Base-by-base conservation (phyloP, 2,888 invertebrate genomes). In the Allygus modestus region DNA sequence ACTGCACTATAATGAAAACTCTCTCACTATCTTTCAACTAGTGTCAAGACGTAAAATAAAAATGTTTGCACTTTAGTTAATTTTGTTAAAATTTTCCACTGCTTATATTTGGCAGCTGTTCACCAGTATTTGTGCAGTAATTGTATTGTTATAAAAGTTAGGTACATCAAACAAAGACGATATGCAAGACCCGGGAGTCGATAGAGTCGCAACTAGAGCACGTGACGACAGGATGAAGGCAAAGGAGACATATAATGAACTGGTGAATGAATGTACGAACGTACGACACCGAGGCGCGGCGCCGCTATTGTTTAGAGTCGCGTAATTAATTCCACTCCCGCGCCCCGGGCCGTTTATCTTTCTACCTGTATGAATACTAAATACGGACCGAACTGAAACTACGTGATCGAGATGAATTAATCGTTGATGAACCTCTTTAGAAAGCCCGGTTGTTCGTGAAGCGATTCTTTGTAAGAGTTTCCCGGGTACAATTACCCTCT, bases 351-450 rank as follows among this genome's bases (percentile, higher is more conserved):
- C 77, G 77, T 77, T 77, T 77, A 51, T 77, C 43, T 77, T 71
- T 46, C 46, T 51, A 77, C 77, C 77, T 77, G 77, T 46, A 77
- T 77, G 77, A 77, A 77, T 77, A 77, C 77, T 77, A 77, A 77
- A 77, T 51, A 77, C 77, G 15, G n/a, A 0, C 71, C 69, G 69
- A 69, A 33, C 69, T 69, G 28, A n/a, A 20, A 58, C 58, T 58
- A 58, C 58, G 58, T 58, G 65, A 65, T 65, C 65, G 28, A 28
- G 65, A 65, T 58, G 65, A 65, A 65, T 65, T 65, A 65, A 65
- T 65, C 15, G 15, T 65, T 17, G 28, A 65, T 65, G 65, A 65
- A 65, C 28, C 65, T 65, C 65, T 65, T 65, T 65, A 58, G 65
- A 65, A 65, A 58, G 23, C 20, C 37, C 9, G n/a, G n/a, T n/a